Evolutionary conservation across 2,113 vertebrate genomes (phyloP).

Genomic region (Chelonoidis abingdonii): DNA sequence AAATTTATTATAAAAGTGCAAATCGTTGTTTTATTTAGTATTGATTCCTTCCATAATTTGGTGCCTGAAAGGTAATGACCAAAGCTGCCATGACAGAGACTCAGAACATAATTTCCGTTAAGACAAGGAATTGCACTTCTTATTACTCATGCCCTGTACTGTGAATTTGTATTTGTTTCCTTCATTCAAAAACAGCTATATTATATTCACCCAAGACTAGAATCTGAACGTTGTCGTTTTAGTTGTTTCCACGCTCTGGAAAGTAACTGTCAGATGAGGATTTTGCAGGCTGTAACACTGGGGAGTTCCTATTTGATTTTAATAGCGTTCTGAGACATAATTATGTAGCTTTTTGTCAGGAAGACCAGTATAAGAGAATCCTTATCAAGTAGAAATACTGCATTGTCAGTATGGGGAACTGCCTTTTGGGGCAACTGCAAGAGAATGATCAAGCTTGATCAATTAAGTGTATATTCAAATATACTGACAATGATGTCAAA

Average conservation of each 20-base stretch:
- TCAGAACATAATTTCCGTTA: not conserved
- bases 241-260: not conserved
- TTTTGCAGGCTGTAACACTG: not conserved
- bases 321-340: not conserved
- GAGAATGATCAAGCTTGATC: not conserved
- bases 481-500: not conserved
- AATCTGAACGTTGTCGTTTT: not conserved
- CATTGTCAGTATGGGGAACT: not conserved
- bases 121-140: not conserved
- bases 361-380: not conserved
- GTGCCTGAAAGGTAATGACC: not conserved
- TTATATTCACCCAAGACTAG: not conserved
- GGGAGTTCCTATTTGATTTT: not conserved
- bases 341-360: not conserved
- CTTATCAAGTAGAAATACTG: not conserved
- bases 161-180: not conserved
- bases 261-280: not conserved
- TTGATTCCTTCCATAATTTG: not conserved
- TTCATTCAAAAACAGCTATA: not conserved
- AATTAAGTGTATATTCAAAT: not conserved
- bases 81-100: not conserved
- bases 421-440: not conserved
- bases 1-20: not conserved
- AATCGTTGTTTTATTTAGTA: slow-evolving; percentile 18
- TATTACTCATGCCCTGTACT: not conserved